Conservation (phyloP, 1,140 invertebrate genomes). For the Dysdera silvatica region DNA sequence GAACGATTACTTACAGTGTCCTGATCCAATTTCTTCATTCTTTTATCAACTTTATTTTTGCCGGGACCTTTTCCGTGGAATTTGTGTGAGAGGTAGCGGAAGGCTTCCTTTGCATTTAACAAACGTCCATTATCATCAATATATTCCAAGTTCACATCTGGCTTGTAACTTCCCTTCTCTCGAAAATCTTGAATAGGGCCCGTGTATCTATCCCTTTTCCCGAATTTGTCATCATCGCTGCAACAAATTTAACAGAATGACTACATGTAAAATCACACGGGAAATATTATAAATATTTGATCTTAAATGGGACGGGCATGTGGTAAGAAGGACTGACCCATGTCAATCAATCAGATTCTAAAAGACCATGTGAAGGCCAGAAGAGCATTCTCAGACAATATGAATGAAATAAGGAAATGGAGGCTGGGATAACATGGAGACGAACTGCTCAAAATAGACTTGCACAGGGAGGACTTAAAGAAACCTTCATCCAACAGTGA, state of each 20-base stretch:
- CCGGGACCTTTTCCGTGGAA: conserved; percentile 99
- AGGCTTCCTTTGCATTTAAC: conserved; percentile 92
- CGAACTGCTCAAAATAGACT: too few relatives aligned
- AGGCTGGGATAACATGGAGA: too few relatives aligned
- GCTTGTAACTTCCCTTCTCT: conserved; percentile 88
- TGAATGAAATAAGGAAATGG: too few relatives aligned
- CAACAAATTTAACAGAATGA: conserved; percentile 27
- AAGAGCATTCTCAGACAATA: too few relatives aligned
- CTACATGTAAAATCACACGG: conserved; percentile 17
- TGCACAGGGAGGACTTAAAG: too few relatives aligned
- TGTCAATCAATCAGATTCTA: too few relatives aligned
- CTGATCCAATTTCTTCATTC: conserved; percentile 89
- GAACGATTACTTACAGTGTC: conserved; percentile 68
- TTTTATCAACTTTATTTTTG: conserved; percentile 96
- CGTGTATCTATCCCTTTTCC: conserved; percentile 65
- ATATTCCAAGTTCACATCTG: conserved; percentile 94
- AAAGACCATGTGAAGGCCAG: too few relatives aligned
- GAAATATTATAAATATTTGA: too few relatives aligned
- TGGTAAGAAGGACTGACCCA: too few relatives aligned
- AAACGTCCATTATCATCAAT: conserved; percentile 90
- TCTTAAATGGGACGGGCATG: too few relatives aligned
- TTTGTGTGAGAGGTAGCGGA: conserved; percentile 68
- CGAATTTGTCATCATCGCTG: conserved; percentile 65
- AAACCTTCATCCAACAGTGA: too few relatives aligned
- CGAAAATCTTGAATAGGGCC: conserved; percentile 86